These are phyloP conservation scores for Pomatorhinus ruficollis DNA, from an alignment of 2,113 vertebrate genomes.

Conservation along the genomic window DNA sequence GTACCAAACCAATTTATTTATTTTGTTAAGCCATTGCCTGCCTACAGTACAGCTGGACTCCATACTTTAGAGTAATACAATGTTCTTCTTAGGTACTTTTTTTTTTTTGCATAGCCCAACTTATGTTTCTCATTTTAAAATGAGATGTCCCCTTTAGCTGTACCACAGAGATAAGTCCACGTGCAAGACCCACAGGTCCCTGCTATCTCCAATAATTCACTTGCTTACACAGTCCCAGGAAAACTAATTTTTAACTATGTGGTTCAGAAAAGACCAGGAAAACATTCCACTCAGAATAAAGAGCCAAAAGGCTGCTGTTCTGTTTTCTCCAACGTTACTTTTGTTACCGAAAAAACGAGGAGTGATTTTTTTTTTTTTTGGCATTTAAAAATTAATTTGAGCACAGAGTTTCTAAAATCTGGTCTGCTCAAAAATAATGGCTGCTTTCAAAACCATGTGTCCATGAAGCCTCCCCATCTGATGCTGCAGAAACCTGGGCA, in stretches of 20 bases:
- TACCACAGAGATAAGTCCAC: background rate
- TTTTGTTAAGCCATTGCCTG: background rate
- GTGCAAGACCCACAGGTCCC: background rate
- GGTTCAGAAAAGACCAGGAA: background rate
- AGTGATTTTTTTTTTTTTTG: background rate
- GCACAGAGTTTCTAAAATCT: background rate
- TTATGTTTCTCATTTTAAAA: background rate
- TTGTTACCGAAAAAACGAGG: background rate
- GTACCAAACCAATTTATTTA: background rate
- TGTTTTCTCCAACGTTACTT: background rate
- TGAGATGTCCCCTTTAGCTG: background rate
- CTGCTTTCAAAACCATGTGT: constrained; percentile 66
- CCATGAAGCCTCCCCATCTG: constrained; percentile 57
- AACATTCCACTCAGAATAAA: background rate
- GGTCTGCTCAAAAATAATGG: constrained; percentile 55
- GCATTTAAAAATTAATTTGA: background rate
- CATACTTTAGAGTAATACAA: background rate
- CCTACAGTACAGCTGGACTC: background rate
- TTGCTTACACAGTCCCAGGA: background rate
- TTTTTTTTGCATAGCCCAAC: background rate
- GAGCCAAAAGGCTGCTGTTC: background rate
- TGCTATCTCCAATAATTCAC: background rate
- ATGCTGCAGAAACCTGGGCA: constrained; percentile 63
- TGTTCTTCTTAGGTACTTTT: background rate
- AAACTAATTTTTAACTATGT: constrained; percentile 24